phyloP scores from a whole-genome alignment of 2,113 vertebrate genomes.

The Sarotherodon lohbergeri region DNA sequence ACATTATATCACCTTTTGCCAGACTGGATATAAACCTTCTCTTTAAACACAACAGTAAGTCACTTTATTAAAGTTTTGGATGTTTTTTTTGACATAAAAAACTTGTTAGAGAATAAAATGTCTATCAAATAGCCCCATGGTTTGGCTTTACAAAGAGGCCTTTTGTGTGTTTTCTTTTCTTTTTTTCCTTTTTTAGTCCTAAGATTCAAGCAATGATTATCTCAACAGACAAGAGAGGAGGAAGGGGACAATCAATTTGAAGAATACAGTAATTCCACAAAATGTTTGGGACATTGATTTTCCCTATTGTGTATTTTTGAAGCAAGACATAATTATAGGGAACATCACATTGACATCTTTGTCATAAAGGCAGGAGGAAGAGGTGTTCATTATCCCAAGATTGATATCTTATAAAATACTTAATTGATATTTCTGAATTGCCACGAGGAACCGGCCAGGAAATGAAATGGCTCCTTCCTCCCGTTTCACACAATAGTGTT shows the following conservation, averaged over 20 bases:
- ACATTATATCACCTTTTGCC: conserved; percentile 33
- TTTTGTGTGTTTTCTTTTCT: background rate
- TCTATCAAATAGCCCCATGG: background rate
- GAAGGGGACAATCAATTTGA: background rate
- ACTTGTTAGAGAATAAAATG: background rate
- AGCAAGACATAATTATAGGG: background rate
- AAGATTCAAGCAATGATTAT: conserved; percentile 4
- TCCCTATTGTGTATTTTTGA: conserved; percentile 13
- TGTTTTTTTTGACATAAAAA: background rate
- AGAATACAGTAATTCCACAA: background rate
- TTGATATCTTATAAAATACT: background rate
- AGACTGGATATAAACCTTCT: conserved; percentile 7
- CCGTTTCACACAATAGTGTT: background rate
- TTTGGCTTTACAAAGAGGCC: background rate
- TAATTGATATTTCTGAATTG: background rate
- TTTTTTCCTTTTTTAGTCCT: background rate
- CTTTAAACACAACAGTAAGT: background rate
- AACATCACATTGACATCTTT: background rate
- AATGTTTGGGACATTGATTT: conserved; percentile 11
- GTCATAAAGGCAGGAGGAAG: background rate
- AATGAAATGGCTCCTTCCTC: background rate
- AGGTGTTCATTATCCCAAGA: background rate
- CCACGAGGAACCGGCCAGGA: background rate
- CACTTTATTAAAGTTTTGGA: background rate
- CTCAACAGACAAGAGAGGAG: background rate